Conservation (phyloP, 2,888 invertebrate genomes). For the Psylliodes chrysocephalus region DNA sequence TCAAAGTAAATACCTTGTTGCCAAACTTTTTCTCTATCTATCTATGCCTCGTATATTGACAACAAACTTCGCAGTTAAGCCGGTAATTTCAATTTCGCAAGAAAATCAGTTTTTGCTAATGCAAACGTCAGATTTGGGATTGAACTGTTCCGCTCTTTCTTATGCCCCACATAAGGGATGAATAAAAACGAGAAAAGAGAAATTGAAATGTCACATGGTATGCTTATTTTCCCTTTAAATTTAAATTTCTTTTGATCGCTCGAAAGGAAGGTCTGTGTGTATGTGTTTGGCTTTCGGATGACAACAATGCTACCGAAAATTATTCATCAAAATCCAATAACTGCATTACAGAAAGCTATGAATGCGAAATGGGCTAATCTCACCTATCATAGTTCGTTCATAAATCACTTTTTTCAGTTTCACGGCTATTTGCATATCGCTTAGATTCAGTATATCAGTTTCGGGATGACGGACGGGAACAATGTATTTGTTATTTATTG, state of each 20-base stretch:
- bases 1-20: too few relatives aligned
- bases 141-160: slow-evolving; percentile 24
- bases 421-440: slow-evolving; percentile 12
- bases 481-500: too few relatives aligned
- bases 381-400: slow-evolving; percentile 51
- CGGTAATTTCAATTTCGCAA: slow-evolving; percentile 17
- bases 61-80: too few relatives aligned
- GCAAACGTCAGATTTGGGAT: slow-evolving; percentile 24
- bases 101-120: slow-evolving; percentile 21
- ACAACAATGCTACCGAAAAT: slow-evolving; percentile 24
- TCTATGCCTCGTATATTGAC: neutral
- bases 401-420: slow-evolving; percentile 50
- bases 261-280: slow-evolving; percentile 16
- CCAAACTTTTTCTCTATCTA: too few relatives aligned
- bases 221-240: slow-evolving; percentile 32
- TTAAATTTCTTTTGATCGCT: slow-evolving; percentile 32
- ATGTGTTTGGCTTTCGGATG: slow-evolving; percentile 15
- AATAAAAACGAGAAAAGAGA: slow-evolving; percentile 26
- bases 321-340: slow-evolving; percentile 34
- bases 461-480: too few relatives aligned
- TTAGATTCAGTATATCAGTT: too few relatives aligned
- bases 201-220: slow-evolving; percentile 31
- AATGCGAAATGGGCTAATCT: slow-evolving; percentile 57
- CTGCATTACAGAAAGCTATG: slow-evolving; percentile 46
- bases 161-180: slow-evolving; percentile 16